A percentile compares a stretch with the other conserved stretches of the same genome.
These are phyloP conservation scores for Lepilemur ruficaudatus DNA, from an alignment of 2,797 vertebrate genomes.

Conservation along the genomic window DNA sequence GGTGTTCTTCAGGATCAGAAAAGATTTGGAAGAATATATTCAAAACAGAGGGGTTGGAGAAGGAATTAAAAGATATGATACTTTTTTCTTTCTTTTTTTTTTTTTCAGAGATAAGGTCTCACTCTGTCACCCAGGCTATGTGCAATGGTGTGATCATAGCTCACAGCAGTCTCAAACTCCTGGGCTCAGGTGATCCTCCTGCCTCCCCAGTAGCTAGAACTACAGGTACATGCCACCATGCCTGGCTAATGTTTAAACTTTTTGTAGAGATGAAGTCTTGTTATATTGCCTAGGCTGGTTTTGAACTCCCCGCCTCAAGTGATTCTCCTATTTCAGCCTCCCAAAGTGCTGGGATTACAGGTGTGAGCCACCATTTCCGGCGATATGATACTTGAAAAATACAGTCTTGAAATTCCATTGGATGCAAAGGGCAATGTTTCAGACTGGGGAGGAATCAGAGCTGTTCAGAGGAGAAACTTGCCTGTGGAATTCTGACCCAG, in stretches of 20 bases:
- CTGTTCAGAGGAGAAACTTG: background rate
- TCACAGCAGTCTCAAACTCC: background rate
- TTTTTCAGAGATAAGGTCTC: background rate
- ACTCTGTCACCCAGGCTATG: background rate
- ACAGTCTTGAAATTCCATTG: background rate
- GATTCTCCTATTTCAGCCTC: background rate
- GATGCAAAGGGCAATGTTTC: background rate
- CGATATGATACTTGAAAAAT: background rate
- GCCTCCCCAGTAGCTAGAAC: background rate
- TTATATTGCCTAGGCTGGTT: background rate
- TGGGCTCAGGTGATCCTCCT: background rate
- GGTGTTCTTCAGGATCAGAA: background rate
- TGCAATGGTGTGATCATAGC: background rate
- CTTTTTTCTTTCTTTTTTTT: background rate
- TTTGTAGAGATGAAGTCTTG: background rate
- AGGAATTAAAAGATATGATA: background rate
- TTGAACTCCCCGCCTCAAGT: background rate
- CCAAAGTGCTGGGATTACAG: background rate
- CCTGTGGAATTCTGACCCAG: conserved; percentile 18
- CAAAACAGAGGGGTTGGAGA: background rate
- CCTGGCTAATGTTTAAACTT: background rate
- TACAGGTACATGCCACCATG: background rate
- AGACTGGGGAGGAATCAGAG: background rate
- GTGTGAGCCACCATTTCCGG: background rate
- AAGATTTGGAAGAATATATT: conserved; percentile 13